Conservation (phyloP, 1,140 invertebrate genomes). For the Pygmarrhopalites habei region DNA sequence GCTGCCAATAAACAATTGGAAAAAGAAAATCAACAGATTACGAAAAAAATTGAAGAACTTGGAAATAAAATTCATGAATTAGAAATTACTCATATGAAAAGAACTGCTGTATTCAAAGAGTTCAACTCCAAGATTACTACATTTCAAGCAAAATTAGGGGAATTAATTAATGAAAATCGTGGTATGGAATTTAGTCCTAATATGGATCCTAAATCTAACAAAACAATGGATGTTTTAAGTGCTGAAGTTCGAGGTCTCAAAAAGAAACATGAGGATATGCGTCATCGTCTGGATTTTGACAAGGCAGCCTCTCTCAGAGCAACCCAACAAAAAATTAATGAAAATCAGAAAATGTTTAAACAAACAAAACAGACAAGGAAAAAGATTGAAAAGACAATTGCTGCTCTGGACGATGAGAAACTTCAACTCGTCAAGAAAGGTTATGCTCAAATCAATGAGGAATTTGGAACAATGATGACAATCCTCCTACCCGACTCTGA, state of each 20-base stretch:
- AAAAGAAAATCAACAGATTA: slow-evolving; percentile 39
- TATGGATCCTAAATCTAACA: slow-evolving; percentile 2
- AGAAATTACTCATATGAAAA: slow-evolving; percentile 29
- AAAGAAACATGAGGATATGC: slow-evolving; percentile 27
- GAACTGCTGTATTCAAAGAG: slow-evolving; percentile 60
- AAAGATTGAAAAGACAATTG: slow-evolving; percentile 73
- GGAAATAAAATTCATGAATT: slow-evolving; percentile 57
- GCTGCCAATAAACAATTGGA: slow-evolving; percentile 45
- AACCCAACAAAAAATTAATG: slow-evolving; percentile 7
- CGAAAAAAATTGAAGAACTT: slow-evolving; percentile 58
- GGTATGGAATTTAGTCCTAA: slow-evolving; percentile 4
- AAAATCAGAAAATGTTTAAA: slow-evolving; percentile 28
- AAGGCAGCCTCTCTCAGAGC: slow-evolving; percentile 11
- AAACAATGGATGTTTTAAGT: slow-evolving; percentile 8
- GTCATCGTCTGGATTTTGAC: slow-evolving; percentile 11
- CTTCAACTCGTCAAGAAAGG: slow-evolving; percentile 4
- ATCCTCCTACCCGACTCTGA: slow-evolving; percentile 81
- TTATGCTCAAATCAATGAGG: slow-evolving; percentile 57
- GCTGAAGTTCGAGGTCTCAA: slow-evolving; percentile 3
- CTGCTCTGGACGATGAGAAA: slow-evolving; percentile 61
- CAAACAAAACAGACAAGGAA: slow-evolving; percentile 81
- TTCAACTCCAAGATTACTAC: slow-evolving; percentile 49
- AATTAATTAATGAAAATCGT: slow-evolving; percentile 6
- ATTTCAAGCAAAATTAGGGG: not conserved
- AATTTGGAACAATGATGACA: slow-evolving; percentile 95